These are phyloP conservation scores for Tachysurus vachellii DNA, from an alignment of 2,113 vertebrate species.

Conservation along the genomic window DNA sequence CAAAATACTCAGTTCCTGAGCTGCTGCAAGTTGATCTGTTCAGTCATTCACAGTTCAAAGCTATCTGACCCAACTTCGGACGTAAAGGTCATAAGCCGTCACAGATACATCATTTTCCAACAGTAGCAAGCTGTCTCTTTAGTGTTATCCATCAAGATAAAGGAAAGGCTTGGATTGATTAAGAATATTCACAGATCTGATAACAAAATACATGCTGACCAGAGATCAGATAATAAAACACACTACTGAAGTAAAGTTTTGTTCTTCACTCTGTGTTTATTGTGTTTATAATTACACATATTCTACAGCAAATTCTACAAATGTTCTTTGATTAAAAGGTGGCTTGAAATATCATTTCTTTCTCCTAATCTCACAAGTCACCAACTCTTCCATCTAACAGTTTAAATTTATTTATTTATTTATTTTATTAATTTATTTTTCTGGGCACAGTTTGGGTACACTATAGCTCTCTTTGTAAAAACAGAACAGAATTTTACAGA, in stretches of 20 bases:
- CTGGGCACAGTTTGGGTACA: background rate
- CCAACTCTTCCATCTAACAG: background rate
- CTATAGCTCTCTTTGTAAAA: background rate
- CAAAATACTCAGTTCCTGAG: background rate
- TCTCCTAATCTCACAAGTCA: background rate
- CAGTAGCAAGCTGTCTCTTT: constrained; percentile 5
- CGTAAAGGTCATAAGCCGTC: background rate
- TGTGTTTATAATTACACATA: too few species aligned
- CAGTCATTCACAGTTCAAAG: background rate
- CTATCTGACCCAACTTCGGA: background rate
- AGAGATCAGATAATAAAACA: background rate
- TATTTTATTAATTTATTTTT: too few species aligned
- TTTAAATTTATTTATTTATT: constrained; percentile 1
- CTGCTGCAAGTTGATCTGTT: background rate
- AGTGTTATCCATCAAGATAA: background rate
- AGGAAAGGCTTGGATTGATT: background rate
- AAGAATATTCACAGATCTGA: background rate
- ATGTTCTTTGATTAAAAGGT: background rate
- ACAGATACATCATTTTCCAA: constrained; percentile 5
- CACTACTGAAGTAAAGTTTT: background rate
- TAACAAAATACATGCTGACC: background rate
- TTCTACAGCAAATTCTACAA: too few species aligned
- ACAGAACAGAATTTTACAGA: background rate
- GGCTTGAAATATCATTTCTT: background rate
- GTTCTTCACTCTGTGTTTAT: background rate